A percentile compares a stretch with the other conserved stretches of the same genome.
phyloP scores from a whole-genome alignment of 2,888 invertebrate species.

The Alloplasta piceator region DNA sequence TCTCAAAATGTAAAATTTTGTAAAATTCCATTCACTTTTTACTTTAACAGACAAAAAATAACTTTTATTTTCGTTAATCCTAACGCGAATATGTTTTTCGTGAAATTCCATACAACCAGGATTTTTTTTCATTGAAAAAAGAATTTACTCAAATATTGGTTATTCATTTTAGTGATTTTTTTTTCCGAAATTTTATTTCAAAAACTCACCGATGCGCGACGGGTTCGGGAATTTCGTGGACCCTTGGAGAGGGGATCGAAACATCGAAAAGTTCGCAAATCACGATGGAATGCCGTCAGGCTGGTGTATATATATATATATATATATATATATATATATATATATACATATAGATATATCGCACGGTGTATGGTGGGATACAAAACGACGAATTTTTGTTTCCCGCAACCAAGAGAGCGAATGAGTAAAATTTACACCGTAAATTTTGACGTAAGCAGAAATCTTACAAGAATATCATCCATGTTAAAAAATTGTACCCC shows the following conservation, averaged over 20 bases:
- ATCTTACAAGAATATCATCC: background rate
- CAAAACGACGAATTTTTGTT: conserved; percentile 69
- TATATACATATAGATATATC: conserved; percentile 63
- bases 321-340: conserved; percentile 15
- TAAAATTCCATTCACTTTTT: too few relatives aligned
- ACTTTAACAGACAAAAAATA: too few relatives aligned
- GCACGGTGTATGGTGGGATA: conserved; percentile 79
- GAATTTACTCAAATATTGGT: background rate
- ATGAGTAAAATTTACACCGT: conserved; percentile 68
- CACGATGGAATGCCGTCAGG: conserved; percentile 81
- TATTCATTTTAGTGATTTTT: background rate
- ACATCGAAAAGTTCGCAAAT: conserved; percentile 80
- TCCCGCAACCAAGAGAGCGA: conserved; percentile 29
- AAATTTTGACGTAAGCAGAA: background rate
- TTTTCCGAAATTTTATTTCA: background rate
- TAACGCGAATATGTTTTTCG: background rate
- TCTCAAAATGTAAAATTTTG: background rate
- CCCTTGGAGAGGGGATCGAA: conserved; percentile 70
- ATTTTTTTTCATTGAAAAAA: background rate
- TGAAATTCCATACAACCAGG: background rate
- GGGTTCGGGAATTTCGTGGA: conserved; percentile 42
- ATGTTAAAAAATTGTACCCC: conserved; percentile 75
- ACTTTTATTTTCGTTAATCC: background rate
- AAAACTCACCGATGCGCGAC: conserved; percentile 4
- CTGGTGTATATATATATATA: conserved; percentile 73